A percentile compares a stretch with the other conserved stretches of the same genome.
phyloP scores from a whole-genome alignment of 2,797 vertebrate species.

The Diplodus puntazzo region DNA sequence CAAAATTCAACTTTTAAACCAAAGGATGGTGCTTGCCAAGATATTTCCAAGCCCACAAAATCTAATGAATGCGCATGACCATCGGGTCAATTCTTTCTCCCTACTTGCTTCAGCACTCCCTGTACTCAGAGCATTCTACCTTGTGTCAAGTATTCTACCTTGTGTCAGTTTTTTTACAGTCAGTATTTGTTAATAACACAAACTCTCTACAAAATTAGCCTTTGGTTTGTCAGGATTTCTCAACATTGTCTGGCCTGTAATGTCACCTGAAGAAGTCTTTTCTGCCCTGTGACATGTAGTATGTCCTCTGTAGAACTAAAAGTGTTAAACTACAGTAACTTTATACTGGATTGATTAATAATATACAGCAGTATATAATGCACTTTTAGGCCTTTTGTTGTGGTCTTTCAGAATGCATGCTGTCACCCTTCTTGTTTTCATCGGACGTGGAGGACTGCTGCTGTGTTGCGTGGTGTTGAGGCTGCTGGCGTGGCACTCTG shows the following conservation, averaged over 20 bases:
- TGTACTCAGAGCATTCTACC: too few species aligned
- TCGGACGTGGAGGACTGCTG: slow-evolving; percentile 24
- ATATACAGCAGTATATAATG: background rate
- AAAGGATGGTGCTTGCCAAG: too few species aligned
- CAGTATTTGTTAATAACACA: too few species aligned
- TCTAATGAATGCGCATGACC: too few species aligned
- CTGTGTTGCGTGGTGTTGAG: slow-evolving; percentile 29
- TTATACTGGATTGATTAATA: background rate
- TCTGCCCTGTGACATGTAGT: background rate
- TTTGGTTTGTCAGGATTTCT: background rate
- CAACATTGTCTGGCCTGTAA: background rate
- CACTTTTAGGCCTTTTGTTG: background rate
- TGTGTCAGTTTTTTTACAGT: too few species aligned
- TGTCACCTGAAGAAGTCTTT: background rate
- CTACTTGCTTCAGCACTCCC: too few species aligned
- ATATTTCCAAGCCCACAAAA: too few species aligned
- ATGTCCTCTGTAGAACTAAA: background rate
- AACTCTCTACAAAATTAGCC: too few species aligned
- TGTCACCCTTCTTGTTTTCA: slow-evolving; percentile 41
- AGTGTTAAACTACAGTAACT: background rate
- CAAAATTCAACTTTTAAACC: too few species aligned
- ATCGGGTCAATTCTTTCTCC: too few species aligned
- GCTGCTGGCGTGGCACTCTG: slow-evolving; percentile 69
- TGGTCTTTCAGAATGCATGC: background rate
- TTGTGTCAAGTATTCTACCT: too few species aligned